Percentiles rank a stretch among this genome's conserved stretches.
Conservation (phyloP, 2,888 invertebrate species). For the Volucella zonaria region DNA sequence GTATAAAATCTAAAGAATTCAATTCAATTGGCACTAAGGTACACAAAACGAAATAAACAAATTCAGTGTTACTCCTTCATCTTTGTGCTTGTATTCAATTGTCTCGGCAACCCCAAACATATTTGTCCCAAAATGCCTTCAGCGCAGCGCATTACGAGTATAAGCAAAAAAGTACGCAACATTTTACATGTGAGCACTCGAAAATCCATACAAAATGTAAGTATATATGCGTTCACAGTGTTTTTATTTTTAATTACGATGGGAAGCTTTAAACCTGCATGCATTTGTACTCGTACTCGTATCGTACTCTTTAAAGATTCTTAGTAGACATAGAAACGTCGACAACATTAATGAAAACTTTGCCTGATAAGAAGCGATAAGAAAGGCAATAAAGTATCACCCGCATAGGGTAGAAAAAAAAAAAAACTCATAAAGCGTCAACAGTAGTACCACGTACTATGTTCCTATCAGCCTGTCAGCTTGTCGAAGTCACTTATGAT, state of each 20-base stretch:
- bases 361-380: neutral
- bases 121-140: slow-evolving; percentile 42
- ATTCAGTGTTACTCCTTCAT: slow-evolving; percentile 6
- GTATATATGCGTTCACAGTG: too few relatives aligned
- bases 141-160: too few relatives aligned
- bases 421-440: slow-evolving; percentile 10
- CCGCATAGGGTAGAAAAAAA: too few relatives aligned
- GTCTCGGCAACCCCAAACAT: slow-evolving; percentile 44
- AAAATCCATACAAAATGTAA: too few relatives aligned
- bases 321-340: too few relatives aligned
- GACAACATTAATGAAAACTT: too few relatives aligned
- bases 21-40: slow-evolving; percentile 60
- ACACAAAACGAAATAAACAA: slow-evolving; percentile 41
- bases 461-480: slow-evolving; percentile 10
- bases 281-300: too few relatives aligned
- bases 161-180: slow-evolving; percentile 12
- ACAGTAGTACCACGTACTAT: slow-evolving; percentile 10
- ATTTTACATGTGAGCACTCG: too few relatives aligned
- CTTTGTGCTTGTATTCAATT: slow-evolving; percentile 40
- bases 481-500: slow-evolving; percentile 46
- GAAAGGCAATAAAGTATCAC: neutral
- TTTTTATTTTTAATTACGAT: too few relatives aligned
- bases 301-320: neutral
- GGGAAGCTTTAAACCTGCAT: too few relatives aligned
- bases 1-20: slow-evolving; percentile 64